Evolutionary conservation across 2,888 invertebrate species (phyloP).

Genomic region (Lamellibrachia columna): DNA sequence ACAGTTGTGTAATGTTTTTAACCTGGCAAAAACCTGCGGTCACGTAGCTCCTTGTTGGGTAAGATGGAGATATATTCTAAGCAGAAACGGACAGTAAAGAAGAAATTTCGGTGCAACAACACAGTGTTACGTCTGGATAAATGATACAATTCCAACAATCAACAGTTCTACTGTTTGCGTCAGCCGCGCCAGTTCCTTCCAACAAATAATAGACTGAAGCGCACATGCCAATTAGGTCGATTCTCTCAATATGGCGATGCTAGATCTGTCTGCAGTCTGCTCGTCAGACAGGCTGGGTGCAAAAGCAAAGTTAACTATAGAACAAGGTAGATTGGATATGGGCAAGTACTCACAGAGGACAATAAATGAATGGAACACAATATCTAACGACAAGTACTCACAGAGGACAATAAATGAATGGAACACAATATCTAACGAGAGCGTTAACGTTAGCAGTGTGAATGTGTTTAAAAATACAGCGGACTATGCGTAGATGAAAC

Average conservation of each 20-base stretch:
- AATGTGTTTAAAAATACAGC: too few species aligned
- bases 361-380: too few species aligned
- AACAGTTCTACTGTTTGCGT: not conserved
- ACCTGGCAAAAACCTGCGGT: not conserved
- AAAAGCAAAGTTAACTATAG: too few species aligned
- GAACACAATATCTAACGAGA: too few species aligned
- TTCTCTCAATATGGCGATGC: not conserved
- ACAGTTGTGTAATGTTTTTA: not conserved
- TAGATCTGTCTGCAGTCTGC: not conserved
- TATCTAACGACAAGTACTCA: too few species aligned
- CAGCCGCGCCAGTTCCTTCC: not conserved
- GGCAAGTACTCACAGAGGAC: too few species aligned
- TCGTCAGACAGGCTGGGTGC: not conserved
- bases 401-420: too few species aligned
- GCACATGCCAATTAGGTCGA: not conserved
- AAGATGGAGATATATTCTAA: not conserved
- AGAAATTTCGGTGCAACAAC: not conserved
- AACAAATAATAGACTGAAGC: not conserved
- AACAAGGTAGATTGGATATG: too few species aligned
- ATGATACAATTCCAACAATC: not conserved
- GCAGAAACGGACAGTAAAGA: not conserved
- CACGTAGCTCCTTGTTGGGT: not conserved
- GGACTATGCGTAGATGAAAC: too few species aligned
- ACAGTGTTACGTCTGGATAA: not conserved
- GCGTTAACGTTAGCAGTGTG: too few species aligned